Percentiles rank a stretch among this genome's conserved stretches.
Evolutionary conservation across 2,113 vertebrate genomes (phyloP).

Genomic region (Manacus vitellinus): DNA sequence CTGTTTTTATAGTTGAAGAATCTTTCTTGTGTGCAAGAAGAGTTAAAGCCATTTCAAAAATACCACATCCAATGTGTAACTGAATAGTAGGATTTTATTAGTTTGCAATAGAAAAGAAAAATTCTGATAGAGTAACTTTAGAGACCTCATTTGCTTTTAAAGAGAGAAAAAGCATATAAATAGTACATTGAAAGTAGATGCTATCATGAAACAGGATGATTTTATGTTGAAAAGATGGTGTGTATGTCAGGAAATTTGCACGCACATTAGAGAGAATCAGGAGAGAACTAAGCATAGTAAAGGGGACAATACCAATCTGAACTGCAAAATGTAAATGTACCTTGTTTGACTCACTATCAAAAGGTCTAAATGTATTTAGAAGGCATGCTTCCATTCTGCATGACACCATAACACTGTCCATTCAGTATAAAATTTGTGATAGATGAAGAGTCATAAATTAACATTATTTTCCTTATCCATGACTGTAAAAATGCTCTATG

Average conservation of each 20-base stretch:
- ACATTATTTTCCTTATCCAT: not conserved
- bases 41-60: not conserved
- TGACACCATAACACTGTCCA: not conserved
- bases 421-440: not conserved
- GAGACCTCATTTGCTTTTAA: not conserved
- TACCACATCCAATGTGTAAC: not conserved
- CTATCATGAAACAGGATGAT: not conserved
- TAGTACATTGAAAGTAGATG: not conserved
- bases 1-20: not conserved
- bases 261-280: not conserved
- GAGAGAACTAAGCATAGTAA: not conserved
- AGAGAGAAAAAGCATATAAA: not conserved
- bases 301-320: not conserved
- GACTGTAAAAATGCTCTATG: not conserved
- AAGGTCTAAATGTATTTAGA: not conserved
- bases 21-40: not conserved
- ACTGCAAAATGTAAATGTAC: not conserved
- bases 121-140: not conserved
- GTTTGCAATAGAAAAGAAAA: not conserved
- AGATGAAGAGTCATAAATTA: not conserved
- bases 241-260: not conserved
- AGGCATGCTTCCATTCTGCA: not conserved
- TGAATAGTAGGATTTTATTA: not conserved
- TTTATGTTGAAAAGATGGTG: not conserved
- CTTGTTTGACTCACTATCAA: not conserved